phyloP scores from a whole-genome alignment of 2,113 vertebrate genomes.

The Thamnophis sirtalis region DNA sequence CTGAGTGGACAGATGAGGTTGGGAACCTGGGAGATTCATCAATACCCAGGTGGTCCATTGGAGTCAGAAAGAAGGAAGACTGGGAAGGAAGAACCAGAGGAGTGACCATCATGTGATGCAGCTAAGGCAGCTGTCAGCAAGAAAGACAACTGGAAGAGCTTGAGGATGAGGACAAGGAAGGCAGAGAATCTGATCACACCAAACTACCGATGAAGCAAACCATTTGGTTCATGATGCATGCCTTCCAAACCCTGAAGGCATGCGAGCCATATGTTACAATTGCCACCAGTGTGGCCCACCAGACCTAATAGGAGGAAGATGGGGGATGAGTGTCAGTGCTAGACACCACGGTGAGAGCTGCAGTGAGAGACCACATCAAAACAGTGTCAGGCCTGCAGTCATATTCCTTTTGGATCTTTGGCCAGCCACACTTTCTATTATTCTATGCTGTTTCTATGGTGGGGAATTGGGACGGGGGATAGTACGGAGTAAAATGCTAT shows the following conservation, averaged over 20 bases:
- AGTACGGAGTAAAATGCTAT: too few relatives aligned
- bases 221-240: not conserved
- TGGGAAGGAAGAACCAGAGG: not conserved
- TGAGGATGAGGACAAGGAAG: not conserved
- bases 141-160: not conserved
- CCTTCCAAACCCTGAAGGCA: not conserved
- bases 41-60: not conserved
- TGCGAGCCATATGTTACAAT: not conserved
- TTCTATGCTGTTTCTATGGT: too few relatives aligned
- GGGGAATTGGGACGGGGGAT: too few relatives aligned
- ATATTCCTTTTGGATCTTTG: too few relatives aligned
- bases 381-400: too few relatives aligned
- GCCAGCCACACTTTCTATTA: too few relatives aligned
- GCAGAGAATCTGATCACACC: not conserved
- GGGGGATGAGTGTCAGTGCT: too few relatives aligned
- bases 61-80: not conserved
- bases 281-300: not conserved
- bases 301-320: too few relatives aligned
- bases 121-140: not conserved
- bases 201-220: not conserved
- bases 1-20: not conserved
- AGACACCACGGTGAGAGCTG: too few relatives aligned
- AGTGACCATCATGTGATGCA: not conserved
- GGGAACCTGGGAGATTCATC: not conserved
- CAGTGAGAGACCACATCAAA: too few relatives aligned